Conservation (phyloP, 92 coral and sea anemone species). For the Ricordea florida region DNA sequence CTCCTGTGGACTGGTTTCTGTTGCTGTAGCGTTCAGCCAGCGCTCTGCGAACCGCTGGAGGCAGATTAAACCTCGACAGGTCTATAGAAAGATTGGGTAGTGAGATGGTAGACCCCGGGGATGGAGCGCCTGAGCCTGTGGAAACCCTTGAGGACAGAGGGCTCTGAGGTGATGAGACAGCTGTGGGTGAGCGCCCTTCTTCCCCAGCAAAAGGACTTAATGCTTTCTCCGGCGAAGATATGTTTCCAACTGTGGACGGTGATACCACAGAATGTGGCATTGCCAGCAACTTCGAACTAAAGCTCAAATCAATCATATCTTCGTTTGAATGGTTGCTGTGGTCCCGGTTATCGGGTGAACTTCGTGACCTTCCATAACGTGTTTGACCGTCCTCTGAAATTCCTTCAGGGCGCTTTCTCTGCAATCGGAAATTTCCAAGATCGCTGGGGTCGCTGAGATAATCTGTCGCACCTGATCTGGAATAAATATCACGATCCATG, state of each 20-base stretch:
- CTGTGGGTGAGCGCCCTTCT: no score
- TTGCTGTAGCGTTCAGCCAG: slow-evolving; percentile 75
- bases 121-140: slow-evolving; percentile 14
- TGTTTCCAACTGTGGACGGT: not conserved
- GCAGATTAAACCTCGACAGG: slow-evolving; percentile 80
- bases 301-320: slow-evolving; percentile 85
- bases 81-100: slow-evolving; percentile 60
- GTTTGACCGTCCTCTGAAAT: no score
- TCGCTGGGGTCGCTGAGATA: no score
- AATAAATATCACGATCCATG: no score
- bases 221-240: slow-evolving; percentile 9
- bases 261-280: slow-evolving; percentile 54
- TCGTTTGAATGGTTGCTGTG: slow-evolving; percentile 20
- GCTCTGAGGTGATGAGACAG: not conserved
- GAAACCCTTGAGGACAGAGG: not conserved
- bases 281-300: slow-evolving; percentile 66
- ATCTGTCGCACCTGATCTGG: no score
- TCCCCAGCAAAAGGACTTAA: no score
- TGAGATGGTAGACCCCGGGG: slow-evolving; percentile 15
- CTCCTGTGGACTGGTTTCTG: slow-evolving; percentile 49
- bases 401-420: no score
- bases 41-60: slow-evolving; percentile 84
- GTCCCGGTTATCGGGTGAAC: no score
- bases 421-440: no score
- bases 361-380: no score